A percentile compares a stretch with the other conserved stretches of the same genome.
Evolutionary conservation across 2,888 invertebrate genomes (phyloP).

Genomic region (Dryomyza anilis): DNA sequence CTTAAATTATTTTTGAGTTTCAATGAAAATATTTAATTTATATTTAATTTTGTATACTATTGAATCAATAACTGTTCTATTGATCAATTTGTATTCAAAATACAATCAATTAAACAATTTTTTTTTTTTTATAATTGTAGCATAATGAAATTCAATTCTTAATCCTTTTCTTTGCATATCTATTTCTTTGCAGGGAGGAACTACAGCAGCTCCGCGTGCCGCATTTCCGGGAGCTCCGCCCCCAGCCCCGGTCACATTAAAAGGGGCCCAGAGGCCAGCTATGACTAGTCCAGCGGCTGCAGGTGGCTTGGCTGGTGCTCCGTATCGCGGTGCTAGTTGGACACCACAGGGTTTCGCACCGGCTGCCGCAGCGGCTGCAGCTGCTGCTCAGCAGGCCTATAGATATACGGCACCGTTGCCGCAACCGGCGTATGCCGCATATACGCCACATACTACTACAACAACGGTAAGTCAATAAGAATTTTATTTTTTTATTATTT

Average conservation of each 20-base stretch:
- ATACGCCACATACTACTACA: constrained; percentile 61
- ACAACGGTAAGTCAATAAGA: constrained; percentile 56
- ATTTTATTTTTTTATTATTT: too few species aligned
- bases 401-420: constrained; percentile 61
- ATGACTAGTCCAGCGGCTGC: constrained; percentile 63
- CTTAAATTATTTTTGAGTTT: too few species aligned
- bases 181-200: constrained; percentile 47
- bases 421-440: constrained; percentile 61
- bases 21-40: too few species aligned
- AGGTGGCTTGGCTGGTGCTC: constrained; percentile 60
- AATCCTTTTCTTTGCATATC: constrained; percentile 6
- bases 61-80: too few species aligned
- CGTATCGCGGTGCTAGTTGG: constrained; percentile 61
- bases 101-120: too few species aligned
- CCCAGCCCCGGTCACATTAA: constrained; percentile 60
- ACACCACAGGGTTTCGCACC: constrained; percentile 61
- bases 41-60: too few species aligned
- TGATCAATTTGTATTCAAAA: too few species aligned
- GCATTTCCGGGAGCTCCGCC: constrained; percentile 61
- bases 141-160: neutral
- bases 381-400: constrained; percentile 58
- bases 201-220: constrained; percentile 57
- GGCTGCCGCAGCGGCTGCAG: constrained; percentile 57
- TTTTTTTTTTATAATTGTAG: too few species aligned
- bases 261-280: constrained; percentile 61